phyloP scores from a whole-genome alignment of 2,113 vertebrate genomes.

The Aldabrachelys gigantea region DNA sequence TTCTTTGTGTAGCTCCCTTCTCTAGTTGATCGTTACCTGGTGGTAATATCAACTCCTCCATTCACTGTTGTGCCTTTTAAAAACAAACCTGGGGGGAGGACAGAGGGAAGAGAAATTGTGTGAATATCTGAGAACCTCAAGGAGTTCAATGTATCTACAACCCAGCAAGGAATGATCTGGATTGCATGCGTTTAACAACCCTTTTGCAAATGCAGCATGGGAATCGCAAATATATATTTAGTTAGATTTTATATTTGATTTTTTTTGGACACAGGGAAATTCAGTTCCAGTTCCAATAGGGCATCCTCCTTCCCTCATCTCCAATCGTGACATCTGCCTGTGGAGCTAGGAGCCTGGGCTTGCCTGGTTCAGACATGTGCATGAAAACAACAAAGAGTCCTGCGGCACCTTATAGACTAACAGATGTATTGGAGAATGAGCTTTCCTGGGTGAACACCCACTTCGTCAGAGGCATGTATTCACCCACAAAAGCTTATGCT shows the following conservation, averaged over 20 bases:
- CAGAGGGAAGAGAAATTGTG: neutral
- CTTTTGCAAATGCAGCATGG: neutral
- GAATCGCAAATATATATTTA: neutral
- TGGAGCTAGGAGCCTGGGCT: neutral
- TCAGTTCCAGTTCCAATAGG: neutral
- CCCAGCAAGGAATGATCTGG: neutral
- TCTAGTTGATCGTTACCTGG: conserved; percentile 54
- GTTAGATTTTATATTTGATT: neutral
- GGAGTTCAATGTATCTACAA: neutral
- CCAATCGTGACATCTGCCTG: neutral
- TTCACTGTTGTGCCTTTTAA: neutral
- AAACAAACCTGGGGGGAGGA: neutral
- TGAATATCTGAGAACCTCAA: neutral
- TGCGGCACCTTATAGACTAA: too few species aligned
- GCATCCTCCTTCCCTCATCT: neutral
- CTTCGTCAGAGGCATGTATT: too few species aligned
- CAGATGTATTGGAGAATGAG: too few species aligned
- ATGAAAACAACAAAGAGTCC: neutral
- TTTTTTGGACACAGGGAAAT: neutral
- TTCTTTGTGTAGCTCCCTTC: conserved; percentile 3
- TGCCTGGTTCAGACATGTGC: neutral
- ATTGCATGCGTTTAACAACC: neutral
- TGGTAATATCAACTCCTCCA: conserved; percentile 44
- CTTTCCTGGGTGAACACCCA: too few species aligned
- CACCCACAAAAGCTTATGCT: too few species aligned